A percentile compares a stretch with the other conserved stretches of the same genome.
Conservation (phyloP, 2,797 vertebrate species). For the Leptoclinus maculatus region DNA sequence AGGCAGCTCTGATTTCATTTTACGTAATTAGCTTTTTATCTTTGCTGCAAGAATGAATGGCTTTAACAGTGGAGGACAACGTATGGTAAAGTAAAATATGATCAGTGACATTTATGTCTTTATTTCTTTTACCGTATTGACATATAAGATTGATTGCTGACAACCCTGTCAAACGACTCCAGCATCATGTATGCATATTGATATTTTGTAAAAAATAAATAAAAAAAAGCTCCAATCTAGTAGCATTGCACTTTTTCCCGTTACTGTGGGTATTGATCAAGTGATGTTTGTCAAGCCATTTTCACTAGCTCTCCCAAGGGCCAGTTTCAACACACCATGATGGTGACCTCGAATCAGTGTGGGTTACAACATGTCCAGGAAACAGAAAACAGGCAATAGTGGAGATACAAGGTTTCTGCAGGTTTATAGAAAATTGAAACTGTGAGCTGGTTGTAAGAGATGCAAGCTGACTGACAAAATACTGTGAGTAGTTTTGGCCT, state of each 20-base stretch:
- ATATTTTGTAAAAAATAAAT: neutral
- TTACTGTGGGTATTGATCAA: neutral
- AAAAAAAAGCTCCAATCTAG: neutral
- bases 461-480: neutral
- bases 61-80: neutral
- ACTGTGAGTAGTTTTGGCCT: neutral
- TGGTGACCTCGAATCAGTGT: neutral
- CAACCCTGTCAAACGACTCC: neutral
- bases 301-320: neutral
- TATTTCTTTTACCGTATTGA: neutral
- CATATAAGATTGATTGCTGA: neutral
- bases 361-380: neutral
- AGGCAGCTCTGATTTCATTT: neutral
- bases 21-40: neutral
- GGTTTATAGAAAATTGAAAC: neutral
- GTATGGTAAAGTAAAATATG: neutral
- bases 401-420: neutral
- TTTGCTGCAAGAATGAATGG: neutral
- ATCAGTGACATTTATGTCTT: neutral
- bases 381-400: neutral
- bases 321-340: constrained; percentile 10
- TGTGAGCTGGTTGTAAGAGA: neutral
- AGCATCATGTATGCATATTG: neutral
- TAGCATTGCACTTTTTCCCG: neutral
- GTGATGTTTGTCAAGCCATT: constrained; percentile 10